These are phyloP conservation scores for Pentalonia nigronervosa DNA, from an alignment of 1,140 invertebrate genomes.

Conservation along the genomic window DNA sequence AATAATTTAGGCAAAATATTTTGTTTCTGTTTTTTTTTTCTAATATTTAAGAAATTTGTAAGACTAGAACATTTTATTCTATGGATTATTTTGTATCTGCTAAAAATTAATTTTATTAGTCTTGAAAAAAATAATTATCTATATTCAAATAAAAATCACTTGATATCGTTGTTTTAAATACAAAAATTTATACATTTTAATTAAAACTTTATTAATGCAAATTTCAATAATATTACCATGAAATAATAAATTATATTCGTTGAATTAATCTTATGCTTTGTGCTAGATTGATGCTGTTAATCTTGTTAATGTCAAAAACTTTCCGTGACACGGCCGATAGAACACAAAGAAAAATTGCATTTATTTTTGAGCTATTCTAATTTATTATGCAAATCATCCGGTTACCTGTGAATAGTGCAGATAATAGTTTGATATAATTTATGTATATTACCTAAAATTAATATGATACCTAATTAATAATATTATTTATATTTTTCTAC, in stretches of 20 bases:
- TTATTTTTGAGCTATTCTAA: background rate
- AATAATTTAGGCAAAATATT: too few species aligned
- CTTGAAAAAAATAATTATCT: background rate
- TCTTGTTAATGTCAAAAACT: constrained; percentile 16
- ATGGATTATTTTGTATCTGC: background rate
- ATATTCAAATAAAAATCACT: background rate
- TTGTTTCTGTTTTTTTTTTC: too few species aligned
- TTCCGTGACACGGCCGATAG: background rate
- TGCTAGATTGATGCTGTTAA: constrained; percentile 12
- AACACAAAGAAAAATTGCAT: background rate
- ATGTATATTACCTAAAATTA: background rate
- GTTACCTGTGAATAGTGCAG: background rate
- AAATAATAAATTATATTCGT: constrained; percentile 6
- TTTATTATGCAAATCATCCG: constrained; percentile 6
- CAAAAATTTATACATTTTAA: background rate
- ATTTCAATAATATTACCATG: constrained; percentile 13
- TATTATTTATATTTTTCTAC: background rate
- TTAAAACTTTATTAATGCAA: constrained; percentile 12
- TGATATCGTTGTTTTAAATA: background rate
- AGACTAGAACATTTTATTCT: background rate
- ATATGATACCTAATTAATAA: background rate
- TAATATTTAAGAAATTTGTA: too few species aligned
- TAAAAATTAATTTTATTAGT: background rate
- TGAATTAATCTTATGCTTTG: constrained; percentile 12
- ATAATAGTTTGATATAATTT: background rate